These are phyloP conservation scores for Agrochola lychnidis DNA, from an alignment of 2,888 invertebrate species.

Conservation along the genomic window DNA sequence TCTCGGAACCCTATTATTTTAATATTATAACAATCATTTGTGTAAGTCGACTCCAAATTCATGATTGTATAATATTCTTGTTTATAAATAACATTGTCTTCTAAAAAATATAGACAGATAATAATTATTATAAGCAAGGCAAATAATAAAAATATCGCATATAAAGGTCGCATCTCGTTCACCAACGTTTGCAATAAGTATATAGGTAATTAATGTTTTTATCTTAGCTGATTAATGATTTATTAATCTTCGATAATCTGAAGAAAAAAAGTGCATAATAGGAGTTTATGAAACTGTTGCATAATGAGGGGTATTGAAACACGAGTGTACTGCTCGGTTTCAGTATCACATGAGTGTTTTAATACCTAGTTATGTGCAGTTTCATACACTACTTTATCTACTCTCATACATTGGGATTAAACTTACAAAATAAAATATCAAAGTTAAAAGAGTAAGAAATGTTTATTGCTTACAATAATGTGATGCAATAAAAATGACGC, in stretches of 20 bases:
- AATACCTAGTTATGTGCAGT: too few species aligned
- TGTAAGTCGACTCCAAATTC: neutral
- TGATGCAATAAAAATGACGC: neutral
- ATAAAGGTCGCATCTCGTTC: neutral
- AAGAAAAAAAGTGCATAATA: neutral
- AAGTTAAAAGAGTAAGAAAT: too few species aligned
- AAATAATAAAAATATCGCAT: neutral
- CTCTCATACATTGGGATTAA: too few species aligned
- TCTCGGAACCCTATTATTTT: neutral
- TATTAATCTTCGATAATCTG: neutral
- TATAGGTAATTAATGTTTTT: neutral
- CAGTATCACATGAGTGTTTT: too few species aligned
- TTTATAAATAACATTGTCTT: neutral
- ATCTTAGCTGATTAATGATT: conserved; percentile 1
- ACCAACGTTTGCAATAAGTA: neutral
- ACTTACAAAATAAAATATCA: too few species aligned
- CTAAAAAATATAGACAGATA: neutral
- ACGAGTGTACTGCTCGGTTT: too few species aligned
- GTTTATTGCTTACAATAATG: neutral
- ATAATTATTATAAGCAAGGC: neutral
- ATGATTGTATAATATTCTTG: neutral
- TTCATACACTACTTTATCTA: too few species aligned
- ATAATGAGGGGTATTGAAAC: too few species aligned
- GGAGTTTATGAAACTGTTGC: too few species aligned
- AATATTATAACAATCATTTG: neutral